Evolutionary conservation across 2,888 invertebrate genomes (phyloP), one percentile per base, ranked within the genome.

Genomic region (Melinaea menophilus): DNA sequence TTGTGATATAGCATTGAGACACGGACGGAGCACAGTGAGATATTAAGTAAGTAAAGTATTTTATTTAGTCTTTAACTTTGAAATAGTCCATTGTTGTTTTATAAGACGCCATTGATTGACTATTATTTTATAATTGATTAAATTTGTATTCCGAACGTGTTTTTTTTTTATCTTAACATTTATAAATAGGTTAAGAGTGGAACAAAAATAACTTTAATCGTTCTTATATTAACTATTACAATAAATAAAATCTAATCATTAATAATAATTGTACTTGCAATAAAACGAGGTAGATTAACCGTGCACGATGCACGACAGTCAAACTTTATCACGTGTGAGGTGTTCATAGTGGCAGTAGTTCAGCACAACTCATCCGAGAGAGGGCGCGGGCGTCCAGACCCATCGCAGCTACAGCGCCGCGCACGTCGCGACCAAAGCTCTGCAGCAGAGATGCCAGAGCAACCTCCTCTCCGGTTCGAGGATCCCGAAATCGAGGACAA

Each of bases 381-480:
- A 97, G 91, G 0, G 97, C 96, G 64, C 96, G 94, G 80, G 96
- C 94, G 77, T 97, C 97, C 65, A 97, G 94, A 0, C 97, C 97
- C 72, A 97, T 90, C 0, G 97, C 97, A 22, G 95, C 94, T 0
- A 97, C 97, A 31, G 97, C 96, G 57, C 95, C 96, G 72, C 94
- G 93, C 91, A 97, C 96, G 80, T 97, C 96, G 72, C 97, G 85
- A 0, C 97, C 97, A 75, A 98, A 97, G 60, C 97, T 97, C 80
- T 97, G 95, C 64, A 98, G 91, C 72, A 98, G 87, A 77, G 97
- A 95, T 35, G 97, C 94, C 75, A 98, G 94, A 75, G 97, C 95
- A 92, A 97, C 95, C 86, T 97, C 97, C 82, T 97, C 96, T 0
- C 97, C 97, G 0, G 97, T 97, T 69, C 95, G 92, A 0, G 97